These are phyloP conservation scores for Dufourea novaeangliae DNA, from an alignment of 1,140 invertebrate species.

Conservation along the genomic window DNA sequence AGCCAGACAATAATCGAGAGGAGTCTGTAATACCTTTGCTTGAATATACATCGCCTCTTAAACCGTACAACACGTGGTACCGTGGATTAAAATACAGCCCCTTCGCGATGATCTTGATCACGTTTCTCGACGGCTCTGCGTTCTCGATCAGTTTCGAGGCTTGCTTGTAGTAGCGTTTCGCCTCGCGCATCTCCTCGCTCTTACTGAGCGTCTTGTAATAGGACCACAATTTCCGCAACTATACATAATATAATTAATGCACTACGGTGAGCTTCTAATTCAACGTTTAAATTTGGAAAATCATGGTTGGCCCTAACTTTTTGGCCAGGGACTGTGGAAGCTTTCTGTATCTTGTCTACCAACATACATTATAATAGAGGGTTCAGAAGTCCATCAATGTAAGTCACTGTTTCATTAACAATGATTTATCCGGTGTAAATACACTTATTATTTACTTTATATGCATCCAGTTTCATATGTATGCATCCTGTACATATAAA, in stretches of 20 bases:
- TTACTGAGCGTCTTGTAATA: conserved; percentile 25
- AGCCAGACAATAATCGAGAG: no score
- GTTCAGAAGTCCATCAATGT: no score
- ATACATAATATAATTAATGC: neutral
- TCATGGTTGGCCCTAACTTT: no score
- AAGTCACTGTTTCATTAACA: no score
- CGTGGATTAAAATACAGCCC: conserved; percentile 35
- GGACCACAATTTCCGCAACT: conserved; percentile 54
- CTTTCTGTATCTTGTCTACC: no score
- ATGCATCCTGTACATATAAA: no score
- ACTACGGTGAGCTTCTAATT: neutral
- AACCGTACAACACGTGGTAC: conserved; percentile 39
- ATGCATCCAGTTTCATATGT: no score
- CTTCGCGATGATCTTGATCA: conserved; percentile 26
- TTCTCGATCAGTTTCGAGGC: conserved; percentile 11
- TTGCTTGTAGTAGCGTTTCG: conserved; percentile 26
- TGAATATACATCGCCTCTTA: conserved; percentile 38
- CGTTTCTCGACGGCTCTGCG: neutral
- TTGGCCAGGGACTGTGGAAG: no score
- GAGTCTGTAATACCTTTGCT: conserved; percentile 52
- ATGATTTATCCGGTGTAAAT: no score
- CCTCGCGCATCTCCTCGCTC: conserved; percentile 6
- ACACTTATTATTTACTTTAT: no score
- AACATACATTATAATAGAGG: no score
- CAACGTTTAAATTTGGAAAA: neutral